A percentile compares a stretch with the other conserved stretches of the same genome.
These are phyloP conservation scores for Ectemnius lituratus DNA, from an alignment of 2,888 invertebrate genomes.

Conservation along the genomic window DNA sequence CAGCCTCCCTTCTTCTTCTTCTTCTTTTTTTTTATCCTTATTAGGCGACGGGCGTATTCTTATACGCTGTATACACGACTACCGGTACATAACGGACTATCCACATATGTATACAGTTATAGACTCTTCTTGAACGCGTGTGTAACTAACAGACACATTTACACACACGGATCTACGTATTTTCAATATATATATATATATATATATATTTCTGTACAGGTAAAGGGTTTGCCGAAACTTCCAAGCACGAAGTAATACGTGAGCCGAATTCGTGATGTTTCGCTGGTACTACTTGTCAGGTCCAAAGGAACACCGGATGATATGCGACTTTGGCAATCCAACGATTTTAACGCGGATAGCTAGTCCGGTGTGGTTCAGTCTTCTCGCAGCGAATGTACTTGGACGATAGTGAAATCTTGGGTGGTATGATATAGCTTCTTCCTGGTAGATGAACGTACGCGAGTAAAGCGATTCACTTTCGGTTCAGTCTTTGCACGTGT, in stretches of 20 bases:
- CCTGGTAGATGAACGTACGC: background rate
- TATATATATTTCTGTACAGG: background rate
- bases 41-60: no score
- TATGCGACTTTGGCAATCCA: background rate
- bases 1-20: no score
- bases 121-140: no score
- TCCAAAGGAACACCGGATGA: background rate
- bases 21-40: no score
- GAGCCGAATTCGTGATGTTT: no score
- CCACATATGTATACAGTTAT: no score
- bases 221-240: no score
- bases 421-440: background rate
- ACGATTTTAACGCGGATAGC: no score
- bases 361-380: background rate
- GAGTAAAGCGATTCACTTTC: background rate
- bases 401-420: background rate
- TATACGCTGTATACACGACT: no score
- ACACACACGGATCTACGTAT: background rate
- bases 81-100: no score
- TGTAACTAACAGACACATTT: no score
- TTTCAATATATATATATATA: slow-evolving; percentile 6
- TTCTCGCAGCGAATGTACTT: background rate
- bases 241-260: no score
- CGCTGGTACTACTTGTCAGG: background rate
- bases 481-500: slow-evolving; percentile 15